Conservation (phyloP, 2,888 invertebrate species). For the Hololepta plana region DNA sequence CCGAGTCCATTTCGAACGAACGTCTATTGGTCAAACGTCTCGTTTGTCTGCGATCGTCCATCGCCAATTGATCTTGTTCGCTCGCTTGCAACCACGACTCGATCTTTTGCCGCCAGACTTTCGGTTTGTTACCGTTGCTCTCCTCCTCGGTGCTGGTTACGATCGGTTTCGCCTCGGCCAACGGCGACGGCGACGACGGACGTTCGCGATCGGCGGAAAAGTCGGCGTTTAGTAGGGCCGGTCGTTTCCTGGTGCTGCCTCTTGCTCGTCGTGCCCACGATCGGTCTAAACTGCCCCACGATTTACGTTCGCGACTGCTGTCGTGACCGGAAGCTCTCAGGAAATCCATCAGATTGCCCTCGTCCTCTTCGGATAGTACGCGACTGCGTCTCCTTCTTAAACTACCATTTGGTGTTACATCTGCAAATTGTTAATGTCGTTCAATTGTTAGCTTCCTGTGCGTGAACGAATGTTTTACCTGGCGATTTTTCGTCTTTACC, state of each 20-base stretch:
- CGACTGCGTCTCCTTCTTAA: conserved; percentile 63
- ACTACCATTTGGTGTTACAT: conserved; percentile 81
- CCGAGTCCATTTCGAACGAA: conserved; percentile 72
- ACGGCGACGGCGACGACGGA: conserved; percentile 47
- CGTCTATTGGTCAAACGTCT: conserved; percentile 53
- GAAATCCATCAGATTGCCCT: conserved; percentile 73
- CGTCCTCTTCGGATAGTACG: conserved; percentile 67
- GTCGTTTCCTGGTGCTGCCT: conserved; percentile 55
- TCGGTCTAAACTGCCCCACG: conserved; percentile 79
- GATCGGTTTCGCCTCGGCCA: conserved; percentile 34
- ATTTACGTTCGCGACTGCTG: conserved; percentile 55
- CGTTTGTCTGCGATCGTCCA: conserved; percentile 31
- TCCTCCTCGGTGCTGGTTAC: conserved; percentile 2
- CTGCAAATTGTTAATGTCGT: conserved; percentile 22
- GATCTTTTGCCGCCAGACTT: conserved; percentile 79
- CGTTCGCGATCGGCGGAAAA: conserved; percentile 52
- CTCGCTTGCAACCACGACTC: conserved; percentile 83
- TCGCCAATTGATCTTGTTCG: conserved; percentile 53
- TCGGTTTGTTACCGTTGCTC: conserved; percentile 20
- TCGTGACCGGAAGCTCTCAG: conserved; percentile 60
- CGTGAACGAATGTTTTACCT: no score
- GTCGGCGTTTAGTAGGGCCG: conserved; percentile 52
- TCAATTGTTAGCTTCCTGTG: no score
- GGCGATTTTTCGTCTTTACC: conserved; percentile 34
- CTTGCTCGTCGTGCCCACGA: conserved; percentile 73